Conservation (phyloP, 2,888 invertebrate genomes). For the Halictus quadricinctus region DNA sequence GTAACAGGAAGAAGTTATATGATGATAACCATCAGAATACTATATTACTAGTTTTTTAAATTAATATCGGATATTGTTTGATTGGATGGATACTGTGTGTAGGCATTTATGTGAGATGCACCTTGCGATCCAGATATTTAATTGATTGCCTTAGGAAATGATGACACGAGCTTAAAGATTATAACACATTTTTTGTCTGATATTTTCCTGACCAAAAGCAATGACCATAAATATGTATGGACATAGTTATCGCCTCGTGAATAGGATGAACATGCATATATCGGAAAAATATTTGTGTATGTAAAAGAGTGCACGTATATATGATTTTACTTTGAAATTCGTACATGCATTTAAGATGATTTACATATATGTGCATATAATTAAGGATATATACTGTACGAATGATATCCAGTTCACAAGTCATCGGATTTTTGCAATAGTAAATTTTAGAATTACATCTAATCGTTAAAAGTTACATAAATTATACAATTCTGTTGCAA, state of each 20-base stretch:
- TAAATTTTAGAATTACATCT: not conserved
- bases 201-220: constrained; percentile 34
- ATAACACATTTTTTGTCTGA: constrained; percentile 33
- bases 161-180: constrained; percentile 32
- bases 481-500: not conserved
- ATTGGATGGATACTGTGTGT: constrained; percentile 19
- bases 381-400: constrained; percentile 51
- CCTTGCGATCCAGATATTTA: constrained; percentile 54
- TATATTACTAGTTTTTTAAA: constrained; percentile 36
- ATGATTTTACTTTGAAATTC: constrained; percentile 45
- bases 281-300: constrained; percentile 42
- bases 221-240: constrained; percentile 39
- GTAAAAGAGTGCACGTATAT: constrained; percentile 43
- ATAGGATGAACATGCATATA: constrained; percentile 46
- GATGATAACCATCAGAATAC: constrained; percentile 13
- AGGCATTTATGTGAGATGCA: constrained; percentile 33
- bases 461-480: not conserved
- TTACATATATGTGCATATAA: constrained; percentile 53
- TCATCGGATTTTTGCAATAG: not conserved
- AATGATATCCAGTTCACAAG: constrained; percentile 25
- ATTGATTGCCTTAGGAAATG: constrained; percentile 34
- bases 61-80: constrained; percentile 38
- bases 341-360: constrained; percentile 51
- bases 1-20: constrained; percentile 16
- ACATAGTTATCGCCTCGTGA: constrained; percentile 55